A percentile compares a stretch with the other conserved stretches of the same genome.
These are phyloP conservation scores for Trinorchestia longiramus DNA, from an alignment of 1,140 invertebrate genomes.

Conservation along the genomic window DNA sequence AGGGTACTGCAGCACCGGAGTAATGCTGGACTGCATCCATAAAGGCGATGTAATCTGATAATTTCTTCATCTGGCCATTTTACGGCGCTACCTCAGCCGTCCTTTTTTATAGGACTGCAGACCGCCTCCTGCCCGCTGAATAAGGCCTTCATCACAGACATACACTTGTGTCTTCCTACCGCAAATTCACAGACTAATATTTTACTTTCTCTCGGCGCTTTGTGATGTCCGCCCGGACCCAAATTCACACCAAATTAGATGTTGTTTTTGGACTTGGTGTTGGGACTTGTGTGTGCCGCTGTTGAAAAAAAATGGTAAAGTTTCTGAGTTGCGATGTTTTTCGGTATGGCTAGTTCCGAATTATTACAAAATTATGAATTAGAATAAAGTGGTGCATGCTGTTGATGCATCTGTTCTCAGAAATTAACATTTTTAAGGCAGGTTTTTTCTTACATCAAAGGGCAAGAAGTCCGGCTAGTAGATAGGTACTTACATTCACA, in stretches of 20 bases:
- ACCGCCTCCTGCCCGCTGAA: neutral
- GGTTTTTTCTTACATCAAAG: neutral
- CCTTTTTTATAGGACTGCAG: neutral
- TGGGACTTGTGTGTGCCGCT: neutral
- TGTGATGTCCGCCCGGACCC: neutral
- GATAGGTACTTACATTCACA: neutral
- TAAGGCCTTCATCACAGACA: neutral
- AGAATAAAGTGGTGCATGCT: neutral
- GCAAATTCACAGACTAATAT: neutral
- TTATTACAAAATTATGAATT: neutral
- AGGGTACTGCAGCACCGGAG: neutral
- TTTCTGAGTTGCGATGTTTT: neutral
- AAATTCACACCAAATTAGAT: neutral
- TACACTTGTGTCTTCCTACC: neutral
- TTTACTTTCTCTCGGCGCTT: neutral
- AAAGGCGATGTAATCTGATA: conserved; percentile 42
- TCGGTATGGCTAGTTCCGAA: neutral
- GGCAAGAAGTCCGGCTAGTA: neutral
- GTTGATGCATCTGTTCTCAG: neutral
- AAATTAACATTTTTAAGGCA: too few relatives aligned
- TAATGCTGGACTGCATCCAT: conserved; percentile 33
- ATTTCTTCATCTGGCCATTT: conserved; percentile 31
- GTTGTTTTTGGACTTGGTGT: neutral
- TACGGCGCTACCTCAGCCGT: neutral
- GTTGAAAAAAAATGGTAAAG: neutral